Evolutionary conservation across 64 coral and sea anemone genomes (phyloP), one percentile per base, ranked within the genome.

Genomic region (Montipora capricornis): DNA sequence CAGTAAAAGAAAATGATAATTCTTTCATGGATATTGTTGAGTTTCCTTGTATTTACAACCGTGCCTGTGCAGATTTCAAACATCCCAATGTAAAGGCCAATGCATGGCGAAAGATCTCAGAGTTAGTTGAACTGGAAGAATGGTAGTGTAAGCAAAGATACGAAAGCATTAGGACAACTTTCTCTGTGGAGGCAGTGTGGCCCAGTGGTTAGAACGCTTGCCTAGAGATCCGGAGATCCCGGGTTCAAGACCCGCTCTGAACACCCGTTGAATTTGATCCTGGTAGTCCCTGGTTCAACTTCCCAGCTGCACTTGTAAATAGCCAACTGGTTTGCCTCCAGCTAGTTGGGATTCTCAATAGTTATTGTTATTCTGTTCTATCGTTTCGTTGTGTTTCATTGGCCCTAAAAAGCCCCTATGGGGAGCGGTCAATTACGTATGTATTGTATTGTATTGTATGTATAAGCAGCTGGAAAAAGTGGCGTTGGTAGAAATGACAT

Each of bases 81-180:
- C 50, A 78, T 75, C 68, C 53, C 16, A 89, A 89, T 55, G 20
- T 89, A 60, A 90, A 90, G 62, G 60, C 5, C 51, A 90, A 70
- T 69, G 76, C 58, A 1, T 90, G 89, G 77, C 57, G 64, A 49
- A 79, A 71, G 76, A 88, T 88, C 75, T 69, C 68, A 74, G 68
- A 69, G 60, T 70, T 69, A 20, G 26, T 49, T 68, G 68, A 74
- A 12, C 10, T 50, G 4, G 68, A 88, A 53, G 84, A 68, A 74
- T 74, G 17, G 50, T 74, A 47, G 44, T 88, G 84, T 44, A 78
- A 62, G 76, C 74, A 74, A 94, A 61, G 68, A 44, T 89, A 94
- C 52, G 70, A 94, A 74, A 48, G 12, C 29, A 94, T 94, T 44
- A 69, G 93, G 29, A 94, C 93, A 55, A 76, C 78, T 11, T 94